Evolutionary conservation across 2,888 invertebrate species (phyloP), one percentile per base, ranked within the genome.

Genomic region (Tortrix viridana): DNA sequence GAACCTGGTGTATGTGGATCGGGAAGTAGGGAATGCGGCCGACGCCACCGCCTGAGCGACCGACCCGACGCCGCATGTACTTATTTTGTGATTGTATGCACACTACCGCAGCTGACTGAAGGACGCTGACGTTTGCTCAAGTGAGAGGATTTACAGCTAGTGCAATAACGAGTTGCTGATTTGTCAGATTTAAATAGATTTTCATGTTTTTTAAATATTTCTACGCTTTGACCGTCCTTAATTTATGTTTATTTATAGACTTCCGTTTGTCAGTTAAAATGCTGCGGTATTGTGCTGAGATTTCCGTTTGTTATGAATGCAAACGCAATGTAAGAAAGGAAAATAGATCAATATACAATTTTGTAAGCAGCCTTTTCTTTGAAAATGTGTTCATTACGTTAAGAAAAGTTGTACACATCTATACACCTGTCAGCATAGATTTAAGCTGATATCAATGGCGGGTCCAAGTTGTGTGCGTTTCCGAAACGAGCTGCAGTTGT

Each of bases 341-440:
- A 44, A 6, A 5, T 26, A 16, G 18, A 9, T 61, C 19, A 9
- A 19, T 19, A n/a, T 20, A 32, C n/a, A 23, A 47, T 63, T 57
- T 43, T 41, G 23, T 52, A 63, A 47, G 18, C 57, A 44, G 50
- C 50, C 9, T 49, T n/a, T 19, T 12, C 23, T n/a, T 16, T 23
- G 48, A 6, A 41, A 22, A 26, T 56, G 26, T 54, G 56, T 49
- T 61, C 47, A 19, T 56, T 20, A 46, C 43, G 41, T 26, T 53
- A 53, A 52, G 19, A 49, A 54, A 50, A 49, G 26, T 20, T 56
- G 22, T 54, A 55, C 63, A 63, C 53, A 52, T 58, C 53, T 63
- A 58, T 63, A 63, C 63, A 63, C 57, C 63, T 63, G 63, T 63
- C 63, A 63, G 57, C 57, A 48, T 58, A 57, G 41, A 63, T 53